phyloP scores from a whole-genome alignment of 2,888 invertebrate species.

The Pandemis cinnamomeana region DNA sequence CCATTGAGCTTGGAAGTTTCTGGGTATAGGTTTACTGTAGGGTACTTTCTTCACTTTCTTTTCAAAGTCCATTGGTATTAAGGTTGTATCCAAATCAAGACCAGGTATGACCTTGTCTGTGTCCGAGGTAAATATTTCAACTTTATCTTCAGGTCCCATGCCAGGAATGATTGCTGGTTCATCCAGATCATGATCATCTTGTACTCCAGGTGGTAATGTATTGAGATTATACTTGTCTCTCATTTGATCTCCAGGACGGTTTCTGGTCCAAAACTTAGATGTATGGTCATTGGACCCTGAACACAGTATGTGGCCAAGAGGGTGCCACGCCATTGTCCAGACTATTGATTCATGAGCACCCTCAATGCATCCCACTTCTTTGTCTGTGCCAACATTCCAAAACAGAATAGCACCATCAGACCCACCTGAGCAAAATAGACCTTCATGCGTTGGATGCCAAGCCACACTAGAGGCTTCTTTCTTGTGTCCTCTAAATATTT shows the following conservation, averaged over 20 bases:
- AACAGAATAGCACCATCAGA: slow-evolving; percentile 99
- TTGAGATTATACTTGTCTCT: slow-evolving; percentile 99
- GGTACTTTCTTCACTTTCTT: slow-evolving; percentile 94
- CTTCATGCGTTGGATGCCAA: slow-evolving; percentile 99
- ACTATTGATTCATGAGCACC: slow-evolving; percentile 99
- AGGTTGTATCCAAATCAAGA: slow-evolving; percentile 90
- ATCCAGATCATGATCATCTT: slow-evolving; percentile 84
- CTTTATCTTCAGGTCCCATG: slow-evolving; percentile 99
- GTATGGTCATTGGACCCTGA: slow-evolving; percentile 99
- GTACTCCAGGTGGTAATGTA: slow-evolving; percentile 92
- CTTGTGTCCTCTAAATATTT: slow-evolving; percentile 99
- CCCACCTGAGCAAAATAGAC: slow-evolving; percentile 98
- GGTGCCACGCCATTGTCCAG: slow-evolving; percentile 99
- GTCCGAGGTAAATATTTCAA: slow-evolving; percentile 88
- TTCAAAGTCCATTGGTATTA: slow-evolving; percentile 87
- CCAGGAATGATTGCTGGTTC: slow-evolving; percentile 95
- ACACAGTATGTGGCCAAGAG: slow-evolving; percentile 98
- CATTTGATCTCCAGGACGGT: slow-evolving; percentile 99
- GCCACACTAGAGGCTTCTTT: slow-evolving; percentile 98
- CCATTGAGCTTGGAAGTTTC: slow-evolving; percentile 99
- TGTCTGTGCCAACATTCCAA: slow-evolving; percentile 99
- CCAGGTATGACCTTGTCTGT: slow-evolving; percentile 91
- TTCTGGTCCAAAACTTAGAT: slow-evolving; percentile 99
- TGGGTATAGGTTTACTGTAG: slow-evolving; percentile 97
- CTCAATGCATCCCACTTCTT: slow-evolving; percentile 99